These are phyloP conservation scores for Hypanus sabinus DNA, from an alignment of 2,113 vertebrate species.

Conservation along the genomic window DNA sequence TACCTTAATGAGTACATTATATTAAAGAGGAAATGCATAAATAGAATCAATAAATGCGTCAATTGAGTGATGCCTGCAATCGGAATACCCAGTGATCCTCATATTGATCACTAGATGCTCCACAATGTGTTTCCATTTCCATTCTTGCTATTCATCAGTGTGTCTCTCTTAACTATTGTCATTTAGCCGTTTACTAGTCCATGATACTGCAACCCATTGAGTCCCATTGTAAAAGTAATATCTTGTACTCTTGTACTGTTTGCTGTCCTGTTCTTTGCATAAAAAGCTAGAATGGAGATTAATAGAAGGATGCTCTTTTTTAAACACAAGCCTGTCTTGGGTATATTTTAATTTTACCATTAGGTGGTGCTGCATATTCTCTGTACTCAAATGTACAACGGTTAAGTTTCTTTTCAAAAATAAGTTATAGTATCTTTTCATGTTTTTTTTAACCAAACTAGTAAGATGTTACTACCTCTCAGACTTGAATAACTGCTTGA, in stretches of 20 bases:
- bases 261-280: background rate
- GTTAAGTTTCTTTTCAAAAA: background rate
- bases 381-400: background rate
- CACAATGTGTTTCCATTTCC: too few species aligned
- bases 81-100: too few species aligned
- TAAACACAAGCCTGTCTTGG: background rate
- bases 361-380: slow-evolving; percentile 4
- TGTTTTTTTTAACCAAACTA: background rate
- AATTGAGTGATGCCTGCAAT: too few species aligned
- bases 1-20: too few species aligned
- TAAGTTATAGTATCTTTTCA: background rate
- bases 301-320: background rate
- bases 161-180: background rate
- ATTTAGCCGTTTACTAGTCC: background rate
- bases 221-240: background rate
- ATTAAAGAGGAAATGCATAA: too few species aligned
- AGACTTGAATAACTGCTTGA: background rate
- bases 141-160: too few species aligned
- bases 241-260: background rate
- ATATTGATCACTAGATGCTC: too few species aligned
- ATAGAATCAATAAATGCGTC: too few species aligned
- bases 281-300: background rate
- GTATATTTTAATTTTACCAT: background rate
- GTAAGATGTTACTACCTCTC: background rate
- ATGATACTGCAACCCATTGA: background rate